Conservation (phyloP, 2,113 vertebrate species). For the Aviceda subcristata region DNA sequence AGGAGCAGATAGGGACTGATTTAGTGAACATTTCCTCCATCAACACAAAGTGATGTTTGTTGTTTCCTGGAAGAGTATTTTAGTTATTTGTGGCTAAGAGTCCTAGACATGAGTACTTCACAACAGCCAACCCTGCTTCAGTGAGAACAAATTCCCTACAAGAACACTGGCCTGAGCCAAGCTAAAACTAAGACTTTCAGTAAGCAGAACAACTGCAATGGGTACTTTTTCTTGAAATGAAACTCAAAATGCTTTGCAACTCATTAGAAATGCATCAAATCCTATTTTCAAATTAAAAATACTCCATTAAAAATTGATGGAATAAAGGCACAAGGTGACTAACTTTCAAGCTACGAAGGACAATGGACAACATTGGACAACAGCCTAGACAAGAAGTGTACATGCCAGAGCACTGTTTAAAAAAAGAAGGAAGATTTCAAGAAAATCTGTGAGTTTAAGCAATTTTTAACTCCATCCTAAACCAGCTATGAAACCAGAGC, state of each 20-base stretch:
- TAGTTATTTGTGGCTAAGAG: not conserved
- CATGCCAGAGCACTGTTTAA: not conserved
- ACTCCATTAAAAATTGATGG: not conserved
- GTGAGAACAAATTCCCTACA: not conserved
- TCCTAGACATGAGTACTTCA: not conserved
- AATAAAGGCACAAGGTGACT: not conserved
- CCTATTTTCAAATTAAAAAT: not conserved
- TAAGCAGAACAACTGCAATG: not conserved
- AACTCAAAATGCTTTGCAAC: not conserved
- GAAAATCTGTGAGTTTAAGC: not conserved
- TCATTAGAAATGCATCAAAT: not conserved
- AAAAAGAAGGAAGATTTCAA: not conserved
- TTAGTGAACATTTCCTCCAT: not conserved
- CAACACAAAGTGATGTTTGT: not conserved
- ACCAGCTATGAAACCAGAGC: not conserved
- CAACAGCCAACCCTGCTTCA: not conserved
- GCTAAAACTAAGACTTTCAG: not conserved
- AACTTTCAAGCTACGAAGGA: not conserved
- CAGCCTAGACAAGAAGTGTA: not conserved
- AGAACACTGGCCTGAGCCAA: not conserved
- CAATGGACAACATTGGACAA: not conserved
- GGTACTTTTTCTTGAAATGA: not conserved
- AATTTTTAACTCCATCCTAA: not conserved
- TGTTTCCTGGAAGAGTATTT: not conserved
- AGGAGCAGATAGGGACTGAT: not conserved